A percentile compares a stretch with the other conserved stretches of the same genome.
Conservation (phyloP, 2,113 vertebrate genomes). For the Ovis aries region DNA sequence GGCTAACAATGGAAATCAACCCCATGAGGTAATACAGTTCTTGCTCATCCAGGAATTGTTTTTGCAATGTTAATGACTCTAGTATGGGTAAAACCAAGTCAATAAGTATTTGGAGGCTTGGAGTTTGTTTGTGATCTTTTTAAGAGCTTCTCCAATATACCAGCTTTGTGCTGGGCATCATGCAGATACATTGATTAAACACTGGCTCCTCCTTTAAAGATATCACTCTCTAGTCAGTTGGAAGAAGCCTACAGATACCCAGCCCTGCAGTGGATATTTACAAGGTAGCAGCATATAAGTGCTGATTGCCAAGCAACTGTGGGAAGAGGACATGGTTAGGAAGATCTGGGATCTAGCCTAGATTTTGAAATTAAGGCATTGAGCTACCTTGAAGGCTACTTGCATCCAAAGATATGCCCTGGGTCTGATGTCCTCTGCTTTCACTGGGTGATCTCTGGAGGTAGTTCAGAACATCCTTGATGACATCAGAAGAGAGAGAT, state of each 20-base stretch:
- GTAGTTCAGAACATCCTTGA: not conserved
- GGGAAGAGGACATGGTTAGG: not conserved
- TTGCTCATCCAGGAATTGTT: not conserved
- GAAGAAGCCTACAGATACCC: not conserved
- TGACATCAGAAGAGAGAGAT: not conserved
- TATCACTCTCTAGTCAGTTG: not conserved
- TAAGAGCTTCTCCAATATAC: not conserved
- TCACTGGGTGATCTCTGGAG: not conserved
- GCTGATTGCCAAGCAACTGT: not conserved
- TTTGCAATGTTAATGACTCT: not conserved
- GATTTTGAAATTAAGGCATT: not conserved
- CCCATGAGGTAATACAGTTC: not conserved
- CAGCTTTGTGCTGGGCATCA: not conserved
- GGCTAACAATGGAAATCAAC: not conserved
- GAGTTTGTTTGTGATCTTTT: not conserved
- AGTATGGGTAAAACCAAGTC: not conserved
- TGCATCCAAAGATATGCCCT: not conserved
- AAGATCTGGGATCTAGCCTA: not conserved
- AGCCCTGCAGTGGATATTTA: not conserved
- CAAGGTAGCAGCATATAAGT: not conserved
- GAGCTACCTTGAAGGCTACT: not conserved
- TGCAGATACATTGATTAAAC: not conserved
- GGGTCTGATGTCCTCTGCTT: not conserved
- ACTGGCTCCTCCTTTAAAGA: not conserved
- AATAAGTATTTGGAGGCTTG: not conserved